Evolutionary conservation across 2,113 vertebrate species (phyloP).

Genomic region (Turnix velox): DNA sequence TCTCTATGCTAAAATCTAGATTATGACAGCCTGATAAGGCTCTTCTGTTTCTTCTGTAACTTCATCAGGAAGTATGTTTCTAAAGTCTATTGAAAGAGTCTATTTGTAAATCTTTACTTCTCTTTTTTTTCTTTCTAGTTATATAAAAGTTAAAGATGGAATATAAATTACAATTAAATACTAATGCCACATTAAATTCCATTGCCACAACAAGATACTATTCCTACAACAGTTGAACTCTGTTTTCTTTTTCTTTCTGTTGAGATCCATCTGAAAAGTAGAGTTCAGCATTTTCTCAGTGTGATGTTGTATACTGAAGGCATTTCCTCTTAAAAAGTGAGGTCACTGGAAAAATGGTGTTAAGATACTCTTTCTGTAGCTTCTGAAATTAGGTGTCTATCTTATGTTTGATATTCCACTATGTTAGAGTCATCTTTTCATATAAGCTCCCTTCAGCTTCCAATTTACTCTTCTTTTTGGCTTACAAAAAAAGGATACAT

Average conservation of each 20-base stretch:
- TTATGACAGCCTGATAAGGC: not conserved
- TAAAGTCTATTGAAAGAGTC: not conserved
- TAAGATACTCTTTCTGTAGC: conserved; percentile 18
- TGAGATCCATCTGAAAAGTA: not conserved
- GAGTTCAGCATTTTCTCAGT: not conserved
- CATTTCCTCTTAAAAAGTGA: conserved; percentile 49
- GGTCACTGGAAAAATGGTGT: not conserved
- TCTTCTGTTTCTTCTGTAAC: not conserved
- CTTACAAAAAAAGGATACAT: not conserved
- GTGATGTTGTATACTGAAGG: not conserved
- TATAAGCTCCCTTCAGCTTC: not conserved
- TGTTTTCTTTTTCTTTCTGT: not conserved
- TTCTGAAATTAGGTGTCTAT: conserved; percentile 31
- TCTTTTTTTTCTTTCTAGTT: not conserved
- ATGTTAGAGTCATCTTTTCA: not conserved
- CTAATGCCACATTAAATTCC: not conserved
- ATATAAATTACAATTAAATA: not conserved
- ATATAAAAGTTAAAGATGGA: not conserved
- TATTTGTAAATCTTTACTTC: not conserved
- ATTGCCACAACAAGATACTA: not conserved
- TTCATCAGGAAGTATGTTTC: not conserved
- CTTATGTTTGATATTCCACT: conserved; percentile 29
- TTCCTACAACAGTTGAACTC: not conserved
- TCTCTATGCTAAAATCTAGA: not conserved
- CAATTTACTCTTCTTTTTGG: not conserved